phyloP scores from a whole-genome alignment of 2,113 vertebrate species.

The Dromas ardeola region DNA sequence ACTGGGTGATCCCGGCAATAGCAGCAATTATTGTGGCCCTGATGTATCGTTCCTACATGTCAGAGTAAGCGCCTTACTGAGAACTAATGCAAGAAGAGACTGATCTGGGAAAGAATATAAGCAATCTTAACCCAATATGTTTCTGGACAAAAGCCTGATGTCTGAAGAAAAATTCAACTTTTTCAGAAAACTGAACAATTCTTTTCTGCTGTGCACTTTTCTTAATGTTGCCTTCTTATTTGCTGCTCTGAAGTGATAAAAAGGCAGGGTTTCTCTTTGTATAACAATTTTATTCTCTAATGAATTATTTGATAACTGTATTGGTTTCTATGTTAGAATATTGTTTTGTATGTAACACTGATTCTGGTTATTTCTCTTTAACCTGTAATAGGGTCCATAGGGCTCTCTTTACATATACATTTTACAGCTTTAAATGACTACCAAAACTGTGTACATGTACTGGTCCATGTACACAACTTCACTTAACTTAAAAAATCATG shows the following conservation, averaged over 20 bases:
- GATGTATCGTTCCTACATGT: conserved; percentile 83
- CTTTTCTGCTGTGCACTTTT: conserved; percentile 45
- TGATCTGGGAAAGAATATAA: conserved; percentile 14
- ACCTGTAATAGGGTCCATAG: neutral
- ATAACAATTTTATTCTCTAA: conserved; percentile 38
- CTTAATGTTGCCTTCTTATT: conserved; percentile 59
- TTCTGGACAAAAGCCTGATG: conserved; percentile 3
- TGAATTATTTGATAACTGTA: conserved; percentile 49
- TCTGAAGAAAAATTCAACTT: neutral
- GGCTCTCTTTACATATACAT: neutral
- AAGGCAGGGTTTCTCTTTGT: conserved; percentile 29
- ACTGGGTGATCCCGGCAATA: conserved; percentile 84
- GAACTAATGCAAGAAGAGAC: neutral
- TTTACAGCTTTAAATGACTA: conserved; percentile 60
- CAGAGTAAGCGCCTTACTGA: conserved; percentile 66
- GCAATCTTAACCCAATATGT: neutral
- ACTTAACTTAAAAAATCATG: neutral
- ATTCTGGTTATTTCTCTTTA: neutral
- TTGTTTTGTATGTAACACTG: conserved; percentile 13
- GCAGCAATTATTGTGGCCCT: conserved; percentile 80
- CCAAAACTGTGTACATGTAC: conserved; percentile 23
- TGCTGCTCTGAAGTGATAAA: conserved; percentile 15
- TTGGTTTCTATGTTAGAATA: conserved; percentile 43
- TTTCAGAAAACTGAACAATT: conserved; percentile 8
- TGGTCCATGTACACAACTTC: neutral